Evolutionary conservation across 2,113 vertebrate species (phyloP).

Genomic region (Ginglymostoma cirratum): DNA sequence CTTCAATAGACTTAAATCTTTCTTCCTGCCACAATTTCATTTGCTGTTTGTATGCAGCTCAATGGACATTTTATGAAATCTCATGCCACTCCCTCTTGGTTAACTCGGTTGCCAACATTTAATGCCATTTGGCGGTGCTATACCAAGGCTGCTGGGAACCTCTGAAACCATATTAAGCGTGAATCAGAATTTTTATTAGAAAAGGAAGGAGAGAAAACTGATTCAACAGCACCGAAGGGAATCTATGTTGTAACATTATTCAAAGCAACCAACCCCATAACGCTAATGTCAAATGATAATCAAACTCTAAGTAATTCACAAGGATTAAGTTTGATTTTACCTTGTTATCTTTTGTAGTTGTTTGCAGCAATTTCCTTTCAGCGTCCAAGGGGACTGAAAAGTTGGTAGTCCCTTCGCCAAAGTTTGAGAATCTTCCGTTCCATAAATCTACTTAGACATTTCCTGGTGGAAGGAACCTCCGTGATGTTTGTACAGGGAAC

Average conservation of each 20-base stretch:
- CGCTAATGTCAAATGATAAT: not conserved
- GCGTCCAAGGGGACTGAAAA: not conserved
- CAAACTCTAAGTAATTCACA: no score
- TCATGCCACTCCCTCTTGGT: not conserved
- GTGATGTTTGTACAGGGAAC: not conserved
- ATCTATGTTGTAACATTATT: not conserved
- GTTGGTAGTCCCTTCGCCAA: not conserved
- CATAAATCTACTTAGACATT: slow-evolving; percentile 22
- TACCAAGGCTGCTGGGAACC: not conserved
- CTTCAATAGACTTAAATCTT: not conserved
- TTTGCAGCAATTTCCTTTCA: not conserved
- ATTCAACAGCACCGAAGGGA: not conserved
- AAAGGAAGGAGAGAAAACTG: not conserved
- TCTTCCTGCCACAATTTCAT: not conserved
- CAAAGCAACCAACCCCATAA: not conserved
- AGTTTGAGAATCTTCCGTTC: not conserved
- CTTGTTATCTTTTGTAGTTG: not conserved
- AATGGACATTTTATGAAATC: not conserved
- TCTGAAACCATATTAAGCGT: not conserved
- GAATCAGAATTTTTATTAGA: not conserved
- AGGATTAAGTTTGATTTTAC: not conserved
- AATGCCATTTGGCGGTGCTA: not conserved
- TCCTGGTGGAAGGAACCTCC: not conserved
- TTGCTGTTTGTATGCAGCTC: not conserved
- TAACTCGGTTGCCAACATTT: not conserved